A percentile compares a stretch with the other conserved stretches of the same genome.
Conservation (phyloP, 1,140 invertebrate genomes). For the Drosophila lini region DNA sequence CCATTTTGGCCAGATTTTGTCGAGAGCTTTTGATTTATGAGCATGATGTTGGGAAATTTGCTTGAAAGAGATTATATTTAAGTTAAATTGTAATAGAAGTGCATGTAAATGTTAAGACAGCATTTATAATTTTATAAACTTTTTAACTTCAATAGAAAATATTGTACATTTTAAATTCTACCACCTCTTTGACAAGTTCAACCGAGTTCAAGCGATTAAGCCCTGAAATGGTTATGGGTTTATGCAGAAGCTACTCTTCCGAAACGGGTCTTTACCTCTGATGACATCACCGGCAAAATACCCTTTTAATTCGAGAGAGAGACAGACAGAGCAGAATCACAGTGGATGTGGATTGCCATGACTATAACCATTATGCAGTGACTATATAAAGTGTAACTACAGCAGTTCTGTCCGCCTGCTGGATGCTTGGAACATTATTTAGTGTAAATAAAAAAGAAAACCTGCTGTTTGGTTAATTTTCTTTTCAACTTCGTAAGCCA, state of each 20-base stretch:
- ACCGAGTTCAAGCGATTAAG: constrained; percentile 24
- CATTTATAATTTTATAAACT: no score
- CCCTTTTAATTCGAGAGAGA: constrained; percentile 20
- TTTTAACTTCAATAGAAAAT: no score
- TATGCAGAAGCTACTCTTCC: constrained; percentile 34
- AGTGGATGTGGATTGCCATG: constrained; percentile 20
- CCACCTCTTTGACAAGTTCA: constrained; percentile 7
- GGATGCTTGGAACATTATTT: constrained; percentile 31
- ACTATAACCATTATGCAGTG: constrained; percentile 30
- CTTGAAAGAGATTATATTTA: background rate
- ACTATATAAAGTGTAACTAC: constrained; percentile 49
- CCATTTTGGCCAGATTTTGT: constrained; percentile 13
- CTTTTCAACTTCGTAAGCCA: constrained; percentile 34
- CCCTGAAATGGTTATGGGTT: constrained; percentile 12
- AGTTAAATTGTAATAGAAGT: background rate
- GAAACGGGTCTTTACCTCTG: constrained; percentile 9
- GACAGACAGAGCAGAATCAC: constrained; percentile 4
- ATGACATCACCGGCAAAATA: constrained; percentile 37
- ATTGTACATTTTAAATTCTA: background rate
- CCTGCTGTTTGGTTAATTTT: constrained; percentile 52
- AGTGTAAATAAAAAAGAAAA: constrained; percentile 43
- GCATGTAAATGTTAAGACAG: background rate
- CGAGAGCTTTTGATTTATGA: constrained; percentile 21
- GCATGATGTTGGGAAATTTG: background rate
- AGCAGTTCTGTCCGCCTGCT: constrained; percentile 27